phyloP scores from a whole-genome alignment of 2,797 vertebrate species.

The Garrulus glandarius region DNA sequence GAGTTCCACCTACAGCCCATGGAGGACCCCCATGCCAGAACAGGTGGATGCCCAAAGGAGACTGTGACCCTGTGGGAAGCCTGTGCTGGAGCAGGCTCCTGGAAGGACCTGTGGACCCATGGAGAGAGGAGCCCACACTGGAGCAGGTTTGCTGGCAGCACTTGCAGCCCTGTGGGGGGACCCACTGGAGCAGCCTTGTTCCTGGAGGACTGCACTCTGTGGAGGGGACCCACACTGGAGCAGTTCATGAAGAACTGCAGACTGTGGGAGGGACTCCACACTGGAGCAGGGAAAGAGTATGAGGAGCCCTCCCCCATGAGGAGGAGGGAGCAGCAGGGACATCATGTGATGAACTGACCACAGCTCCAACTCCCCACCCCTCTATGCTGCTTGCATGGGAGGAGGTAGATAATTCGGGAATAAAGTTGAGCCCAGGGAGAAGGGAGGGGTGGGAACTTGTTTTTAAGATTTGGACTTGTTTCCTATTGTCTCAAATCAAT shows the following conservation, averaged over 20 bases:
- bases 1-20: not conserved
- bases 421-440: not conserved
- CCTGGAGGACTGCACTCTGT: not conserved
- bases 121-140: not conserved
- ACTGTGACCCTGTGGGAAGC: not conserved
- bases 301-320: not conserved
- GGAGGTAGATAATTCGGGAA: not conserved
- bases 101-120: not conserved
- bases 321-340: not conserved
- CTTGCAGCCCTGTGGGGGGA: too few relatives aligned
- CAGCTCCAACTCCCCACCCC: not conserved
- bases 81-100: not conserved
- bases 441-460: not conserved
- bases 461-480: not conserved
- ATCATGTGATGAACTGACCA: fast-evolving
- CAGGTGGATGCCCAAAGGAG: not conserved
- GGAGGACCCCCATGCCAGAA: too few relatives aligned
- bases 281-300: not conserved
- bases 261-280: not conserved
- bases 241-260: not conserved
- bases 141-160: not conserved
- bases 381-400: not conserved
- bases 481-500: not conserved
- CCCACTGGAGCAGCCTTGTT: not conserved
- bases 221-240: fast-evolving